Evolutionary conservation across 1,140 invertebrate genomes (phyloP).

Genomic region (Pogonognathellus flavescens): DNA sequence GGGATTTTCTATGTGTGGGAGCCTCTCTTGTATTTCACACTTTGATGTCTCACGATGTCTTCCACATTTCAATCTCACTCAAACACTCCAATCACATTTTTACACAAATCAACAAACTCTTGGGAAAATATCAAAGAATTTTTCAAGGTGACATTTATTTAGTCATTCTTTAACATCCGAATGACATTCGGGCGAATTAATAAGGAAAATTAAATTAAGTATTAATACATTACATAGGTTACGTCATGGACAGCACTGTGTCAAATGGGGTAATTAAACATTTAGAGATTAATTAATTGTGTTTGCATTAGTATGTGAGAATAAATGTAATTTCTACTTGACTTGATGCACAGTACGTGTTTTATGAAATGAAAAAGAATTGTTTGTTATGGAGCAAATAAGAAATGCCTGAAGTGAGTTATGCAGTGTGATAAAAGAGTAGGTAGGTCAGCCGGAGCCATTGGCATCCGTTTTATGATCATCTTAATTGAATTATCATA

Average conservation of each 20-base stretch:
- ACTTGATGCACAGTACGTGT: too few relatives aligned
- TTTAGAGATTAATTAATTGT: too few relatives aligned
- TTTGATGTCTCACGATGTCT: slow-evolving; percentile 49
- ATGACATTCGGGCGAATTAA: too few relatives aligned
- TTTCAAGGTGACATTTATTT: background rate
- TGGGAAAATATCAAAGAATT: background rate
- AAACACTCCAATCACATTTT: slow-evolving; percentile 11
- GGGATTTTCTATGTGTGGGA: slow-evolving; percentile 2
- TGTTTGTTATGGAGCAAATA: too few relatives aligned
- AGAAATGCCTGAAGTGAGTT: too few relatives aligned
- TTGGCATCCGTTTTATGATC: slow-evolving; percentile 36
- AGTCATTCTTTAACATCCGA: too few relatives aligned
- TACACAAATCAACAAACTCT: background rate
- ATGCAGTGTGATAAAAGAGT: slow-evolving; percentile 23
- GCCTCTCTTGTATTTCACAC: slow-evolving; percentile 38
- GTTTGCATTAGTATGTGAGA: background rate
- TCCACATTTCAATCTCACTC: slow-evolving; percentile 34
- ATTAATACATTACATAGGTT: too few relatives aligned
- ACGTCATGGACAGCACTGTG: too few relatives aligned
- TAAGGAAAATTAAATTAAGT: too few relatives aligned
- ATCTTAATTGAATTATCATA: slow-evolving; percentile 54
- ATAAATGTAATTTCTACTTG: too few relatives aligned
- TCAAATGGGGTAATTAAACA: too few relatives aligned
- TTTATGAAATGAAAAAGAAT: too few relatives aligned
- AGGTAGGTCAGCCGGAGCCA: slow-evolving; percentile 33